Conservation (phyloP, 2,888 invertebrate genomes). For the Erannis defoliaria region DNA sequence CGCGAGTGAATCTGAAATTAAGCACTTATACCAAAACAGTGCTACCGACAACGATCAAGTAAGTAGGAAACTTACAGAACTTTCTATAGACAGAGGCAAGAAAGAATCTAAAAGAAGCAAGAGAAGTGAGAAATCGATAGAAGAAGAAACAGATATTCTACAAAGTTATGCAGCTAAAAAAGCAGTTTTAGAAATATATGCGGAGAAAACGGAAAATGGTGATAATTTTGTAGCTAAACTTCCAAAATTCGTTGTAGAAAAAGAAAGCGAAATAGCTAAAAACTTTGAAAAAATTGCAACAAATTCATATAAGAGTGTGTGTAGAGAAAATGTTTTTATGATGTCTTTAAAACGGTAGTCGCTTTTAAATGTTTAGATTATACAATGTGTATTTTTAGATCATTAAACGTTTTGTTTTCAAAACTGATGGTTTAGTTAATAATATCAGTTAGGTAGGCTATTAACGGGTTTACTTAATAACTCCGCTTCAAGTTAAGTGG, state of each 20-base stretch:
- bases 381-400: slow-evolving; percentile 27
- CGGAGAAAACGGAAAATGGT: slow-evolving; percentile 59
- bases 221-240: slow-evolving; percentile 67
- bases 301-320: slow-evolving; percentile 47
- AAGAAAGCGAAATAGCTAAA: slow-evolving; percentile 52
- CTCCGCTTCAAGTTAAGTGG: no score
- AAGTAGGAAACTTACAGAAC: slow-evolving; percentile 23
- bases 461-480: no score
- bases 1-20: slow-evolving; percentile 13
- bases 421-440: no score
- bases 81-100: background rate
- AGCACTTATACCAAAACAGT: slow-evolving; percentile 46
- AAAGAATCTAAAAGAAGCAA: slow-evolving; percentile 22
- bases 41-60: slow-evolving; percentile 55
- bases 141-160: slow-evolving; percentile 59
- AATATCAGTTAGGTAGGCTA: no score
- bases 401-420: slow-evolving; percentile 13
- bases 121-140: slow-evolving; percentile 17
- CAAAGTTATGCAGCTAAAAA: slow-evolving; percentile 75
- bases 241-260: slow-evolving; percentile 68
- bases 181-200: slow-evolving; percentile 75
- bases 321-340: slow-evolving; percentile 53
- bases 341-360: slow-evolving; percentile 53
- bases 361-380: slow-evolving; percentile 27
- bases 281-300: slow-evolving; percentile 51